These are phyloP conservation scores for Zeuzera pyrina DNA, from an alignment of 2,888 invertebrate species.

Conservation along the genomic window DNA sequence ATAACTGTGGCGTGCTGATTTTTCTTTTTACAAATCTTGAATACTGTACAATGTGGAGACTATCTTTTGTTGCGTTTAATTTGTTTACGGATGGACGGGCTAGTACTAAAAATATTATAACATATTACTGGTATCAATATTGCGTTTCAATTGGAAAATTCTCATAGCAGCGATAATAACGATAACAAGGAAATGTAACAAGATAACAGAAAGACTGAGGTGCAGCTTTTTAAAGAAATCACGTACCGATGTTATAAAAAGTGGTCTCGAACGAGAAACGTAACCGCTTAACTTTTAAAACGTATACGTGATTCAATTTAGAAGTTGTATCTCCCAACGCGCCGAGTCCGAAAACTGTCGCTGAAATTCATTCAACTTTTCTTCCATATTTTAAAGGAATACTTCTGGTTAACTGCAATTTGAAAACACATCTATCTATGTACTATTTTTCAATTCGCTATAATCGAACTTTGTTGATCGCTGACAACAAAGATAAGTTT, in stretches of 20 bases:
- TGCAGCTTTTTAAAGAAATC: conserved; percentile 48
- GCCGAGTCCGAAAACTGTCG: conserved; percentile 51
- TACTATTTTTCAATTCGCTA: conserved; percentile 18
- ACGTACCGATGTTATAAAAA: conserved; percentile 60
- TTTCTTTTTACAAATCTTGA: too few species aligned
- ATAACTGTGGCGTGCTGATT: too few species aligned
- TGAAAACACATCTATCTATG: conserved; percentile 27
- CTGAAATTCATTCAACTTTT: conserved; percentile 51
- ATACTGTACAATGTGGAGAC: too few species aligned
- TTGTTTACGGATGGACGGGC: too few species aligned
- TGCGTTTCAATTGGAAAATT: too few species aligned
- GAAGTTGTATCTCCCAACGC: conserved; percentile 53
- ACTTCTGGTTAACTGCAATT: conserved; percentile 23
- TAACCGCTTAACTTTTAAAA: conserved; percentile 70
- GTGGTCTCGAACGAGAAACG: conserved; percentile 56
- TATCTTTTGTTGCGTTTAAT: too few species aligned
- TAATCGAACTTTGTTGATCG: too few species aligned
- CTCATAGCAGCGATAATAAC: too few species aligned
- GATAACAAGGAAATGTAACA: conserved; percentile 31
- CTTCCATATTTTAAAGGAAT: conserved; percentile 48
- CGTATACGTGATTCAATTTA: conserved; percentile 71
- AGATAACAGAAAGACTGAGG: conserved; percentile 48
- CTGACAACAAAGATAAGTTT: too few species aligned
- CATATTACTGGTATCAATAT: too few species aligned
- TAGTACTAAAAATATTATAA: too few species aligned